phyloP scores from a whole-genome alignment of 2,113 vertebrate species.

The Atlantisia rogersi region DNA sequence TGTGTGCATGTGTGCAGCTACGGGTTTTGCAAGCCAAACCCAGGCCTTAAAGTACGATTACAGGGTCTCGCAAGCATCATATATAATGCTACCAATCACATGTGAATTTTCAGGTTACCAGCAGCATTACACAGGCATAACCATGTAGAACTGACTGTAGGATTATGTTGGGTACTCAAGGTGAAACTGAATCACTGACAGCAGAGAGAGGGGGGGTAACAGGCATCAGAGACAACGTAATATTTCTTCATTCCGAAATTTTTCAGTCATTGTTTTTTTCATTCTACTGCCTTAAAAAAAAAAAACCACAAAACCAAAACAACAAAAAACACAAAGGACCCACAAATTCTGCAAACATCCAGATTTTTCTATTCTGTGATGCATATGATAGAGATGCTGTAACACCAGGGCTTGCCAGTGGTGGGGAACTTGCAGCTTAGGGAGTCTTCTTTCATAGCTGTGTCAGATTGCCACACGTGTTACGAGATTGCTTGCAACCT shows the following conservation, averaged over 20 bases:
- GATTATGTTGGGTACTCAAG: neutral
- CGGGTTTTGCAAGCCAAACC: neutral
- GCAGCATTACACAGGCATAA: neutral
- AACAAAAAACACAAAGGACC: neutral
- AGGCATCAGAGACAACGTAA: neutral
- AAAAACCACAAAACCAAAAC: fast-evolving
- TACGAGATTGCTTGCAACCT: neutral
- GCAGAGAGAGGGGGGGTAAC: neutral
- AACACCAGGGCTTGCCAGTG: neutral
- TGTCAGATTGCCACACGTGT: neutral
- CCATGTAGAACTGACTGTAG: neutral
- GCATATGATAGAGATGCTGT: neutral
- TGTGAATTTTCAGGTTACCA: neutral
- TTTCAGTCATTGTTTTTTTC: neutral
- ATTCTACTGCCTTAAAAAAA: neutral
- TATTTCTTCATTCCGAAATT: neutral
- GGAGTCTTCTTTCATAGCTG: neutral
- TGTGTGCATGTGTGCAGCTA: neutral
- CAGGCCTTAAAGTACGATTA: neutral
- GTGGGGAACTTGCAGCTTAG: neutral
- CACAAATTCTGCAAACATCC: neutral
- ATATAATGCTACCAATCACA: neutral
- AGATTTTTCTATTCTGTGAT: neutral
- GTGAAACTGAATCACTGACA: neutral
- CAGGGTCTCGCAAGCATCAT: neutral